phyloP scores from a whole-genome alignment of 2,113 vertebrate species.

The Peromyscus polionotus region DNA sequence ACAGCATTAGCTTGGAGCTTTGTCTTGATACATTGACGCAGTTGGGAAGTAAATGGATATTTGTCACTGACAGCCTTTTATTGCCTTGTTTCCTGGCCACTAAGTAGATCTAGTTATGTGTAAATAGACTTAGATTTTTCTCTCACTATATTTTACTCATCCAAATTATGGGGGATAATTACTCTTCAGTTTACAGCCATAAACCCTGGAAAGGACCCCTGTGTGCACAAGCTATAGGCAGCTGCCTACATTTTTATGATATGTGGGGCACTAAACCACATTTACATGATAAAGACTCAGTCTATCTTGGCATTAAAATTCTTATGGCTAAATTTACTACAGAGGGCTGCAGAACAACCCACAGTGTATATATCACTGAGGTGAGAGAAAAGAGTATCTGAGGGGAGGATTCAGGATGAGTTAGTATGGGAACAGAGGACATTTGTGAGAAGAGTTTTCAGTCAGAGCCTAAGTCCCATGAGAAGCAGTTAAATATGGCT shows the following conservation, averaged over 20 bases:
- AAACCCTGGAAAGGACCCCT: background rate
- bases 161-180: slow-evolving; percentile 6
- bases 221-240: background rate
- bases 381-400: background rate
- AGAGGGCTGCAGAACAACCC: background rate
- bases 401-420: background rate
- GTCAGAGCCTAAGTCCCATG: accelerated
- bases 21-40: background rate
- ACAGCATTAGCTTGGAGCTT: background rate
- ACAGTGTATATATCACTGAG: background rate
- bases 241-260: background rate
- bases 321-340: background rate
- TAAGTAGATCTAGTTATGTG: background rate
- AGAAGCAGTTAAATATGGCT: background rate
- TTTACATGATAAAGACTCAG: background rate
- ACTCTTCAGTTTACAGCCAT: background rate
- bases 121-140: background rate
- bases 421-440: background rate
- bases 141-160: slow-evolving; percentile 26
- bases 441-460: background rate
- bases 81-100: background rate
- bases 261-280: background rate
- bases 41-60: background rate
- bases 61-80: background rate
- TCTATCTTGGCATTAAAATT: background rate